phyloP scores from a whole-genome alignment of 2,113 vertebrate genomes.

The Nycticebus coucang region DNA sequence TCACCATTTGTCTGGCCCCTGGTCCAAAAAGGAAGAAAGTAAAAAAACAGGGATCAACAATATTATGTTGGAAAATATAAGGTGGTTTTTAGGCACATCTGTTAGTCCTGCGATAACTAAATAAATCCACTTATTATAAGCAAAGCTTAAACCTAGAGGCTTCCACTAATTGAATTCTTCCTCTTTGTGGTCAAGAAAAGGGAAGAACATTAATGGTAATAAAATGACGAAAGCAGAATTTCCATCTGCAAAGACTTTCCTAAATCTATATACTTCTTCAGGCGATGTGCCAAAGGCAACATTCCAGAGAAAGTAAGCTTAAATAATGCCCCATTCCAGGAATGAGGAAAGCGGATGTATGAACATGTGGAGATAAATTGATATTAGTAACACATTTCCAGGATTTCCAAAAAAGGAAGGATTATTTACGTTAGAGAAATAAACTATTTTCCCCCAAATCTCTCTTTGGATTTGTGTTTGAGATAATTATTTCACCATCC shows the following conservation, averaged over 20 bases:
- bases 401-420: neutral
- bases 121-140: slow-evolving; percentile 43
- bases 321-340: slow-evolving; percentile 27
- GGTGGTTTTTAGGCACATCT: slow-evolving; percentile 58
- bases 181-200: slow-evolving; percentile 50
- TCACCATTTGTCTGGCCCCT: slow-evolving; percentile 69
- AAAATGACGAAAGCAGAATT: slow-evolving; percentile 61
- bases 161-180: slow-evolving; percentile 65
- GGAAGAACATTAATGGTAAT: slow-evolving; percentile 45
- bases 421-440: slow-evolving; percentile 1
- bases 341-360: neutral
- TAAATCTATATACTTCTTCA: slow-evolving; percentile 51
- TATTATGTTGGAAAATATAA: slow-evolving; percentile 47
- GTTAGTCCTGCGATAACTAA: slow-evolving; percentile 53
- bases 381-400: slow-evolving; percentile 36
- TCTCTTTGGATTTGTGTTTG: neutral
- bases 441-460: neutral
- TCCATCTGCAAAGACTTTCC: slow-evolving; percentile 63
- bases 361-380: neutral
- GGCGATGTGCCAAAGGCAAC: slow-evolving; percentile 55
- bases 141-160: slow-evolving; percentile 44
- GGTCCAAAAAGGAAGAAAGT: slow-evolving; percentile 30
- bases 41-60: slow-evolving; percentile 19
- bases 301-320: slow-evolving; percentile 48
- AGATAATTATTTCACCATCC: neutral